Conservation (phyloP, 2,888 invertebrate species). For the Machimus rusticus region DNA sequence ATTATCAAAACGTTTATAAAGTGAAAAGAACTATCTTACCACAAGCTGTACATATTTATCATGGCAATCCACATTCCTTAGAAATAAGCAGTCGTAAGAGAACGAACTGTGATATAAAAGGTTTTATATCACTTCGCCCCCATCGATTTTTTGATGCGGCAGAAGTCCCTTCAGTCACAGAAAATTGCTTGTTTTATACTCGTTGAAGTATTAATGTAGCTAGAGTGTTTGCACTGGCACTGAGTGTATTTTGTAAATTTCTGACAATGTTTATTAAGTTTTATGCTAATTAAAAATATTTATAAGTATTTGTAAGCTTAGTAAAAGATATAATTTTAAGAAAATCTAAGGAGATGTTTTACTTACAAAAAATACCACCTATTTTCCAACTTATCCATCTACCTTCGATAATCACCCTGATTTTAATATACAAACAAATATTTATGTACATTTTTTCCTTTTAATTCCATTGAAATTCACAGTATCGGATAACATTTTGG, state of each 20-base stretch:
- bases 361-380: not conserved
- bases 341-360: not conserved
- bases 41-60: not conserved
- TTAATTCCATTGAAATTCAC: no score
- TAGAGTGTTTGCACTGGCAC: not conserved
- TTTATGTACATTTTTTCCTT: no score
- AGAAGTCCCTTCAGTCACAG: not conserved
- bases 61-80: conserved; percentile 18
- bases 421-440: no score
- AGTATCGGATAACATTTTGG: no score
- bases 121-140: not conserved
- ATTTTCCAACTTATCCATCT: no score
- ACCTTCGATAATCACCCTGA: no score
- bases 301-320: not conserved
- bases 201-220: conserved; percentile 20
- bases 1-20: conserved; percentile 62
- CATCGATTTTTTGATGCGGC: conserved; percentile 31
- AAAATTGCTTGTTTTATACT: conserved; percentile 15
- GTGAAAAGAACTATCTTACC: not conserved
- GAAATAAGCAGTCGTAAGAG: not conserved
- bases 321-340: not conserved
- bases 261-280: conserved; percentile 14
- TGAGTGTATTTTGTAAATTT: conserved; percentile 6
- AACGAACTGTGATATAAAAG: conserved; percentile 19
- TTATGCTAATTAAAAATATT: not conserved